A percentile compares a stretch with the other conserved stretches of the same genome.
Conservation (phyloP, 2,888 invertebrate genomes). For the Dicroscelio sp. region DNA sequence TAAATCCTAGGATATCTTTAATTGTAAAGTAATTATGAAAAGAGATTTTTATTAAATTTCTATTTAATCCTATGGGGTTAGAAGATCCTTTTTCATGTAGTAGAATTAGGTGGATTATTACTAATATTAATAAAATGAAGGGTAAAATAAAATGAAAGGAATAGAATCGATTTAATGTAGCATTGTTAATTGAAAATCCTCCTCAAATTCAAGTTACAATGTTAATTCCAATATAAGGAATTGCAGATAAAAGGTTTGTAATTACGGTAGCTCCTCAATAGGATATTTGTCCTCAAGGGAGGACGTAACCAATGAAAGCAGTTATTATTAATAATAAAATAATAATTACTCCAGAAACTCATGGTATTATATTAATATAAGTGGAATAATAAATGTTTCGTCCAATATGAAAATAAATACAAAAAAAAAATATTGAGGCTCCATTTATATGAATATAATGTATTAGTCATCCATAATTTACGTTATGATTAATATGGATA, state of each 20-base stretch:
- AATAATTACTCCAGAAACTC: slow-evolving; percentile 94
- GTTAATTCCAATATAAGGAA: slow-evolving; percentile 93
- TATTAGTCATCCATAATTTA: slow-evolving; percentile 94
- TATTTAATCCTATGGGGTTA: slow-evolving; percentile 94
- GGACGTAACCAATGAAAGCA: slow-evolving; percentile 95
- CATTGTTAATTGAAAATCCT: slow-evolving; percentile 95
- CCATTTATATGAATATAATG: slow-evolving; percentile 94
- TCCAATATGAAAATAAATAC: slow-evolving; percentile 94
- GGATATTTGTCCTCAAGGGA: slow-evolving; percentile 96
- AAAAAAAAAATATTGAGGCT: slow-evolving; percentile 95
- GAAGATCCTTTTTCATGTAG: slow-evolving; percentile 94
- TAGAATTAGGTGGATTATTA: slow-evolving; percentile 93
- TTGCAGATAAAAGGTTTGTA: slow-evolving; percentile 95
- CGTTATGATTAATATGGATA: slow-evolving; percentile 94
- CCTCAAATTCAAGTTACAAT: slow-evolving; percentile 95
- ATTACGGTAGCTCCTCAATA: slow-evolving; percentile 96
- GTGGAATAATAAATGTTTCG: slow-evolving; percentile 93
- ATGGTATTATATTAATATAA: slow-evolving; percentile 93
- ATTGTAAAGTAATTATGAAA: slow-evolving; percentile 94
- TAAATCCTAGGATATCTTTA: slow-evolving; percentile 93
- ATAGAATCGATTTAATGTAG: slow-evolving; percentile 95
- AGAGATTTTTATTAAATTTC: slow-evolving; percentile 94
- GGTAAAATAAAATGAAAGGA: slow-evolving; percentile 95
- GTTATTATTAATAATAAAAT: slow-evolving; percentile 94
- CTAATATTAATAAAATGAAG: slow-evolving; percentile 93